Evolutionary conservation across 2,888 invertebrate genomes (phyloP), one percentile per base, ranked within the genome.

Genomic region (Nemapogon koenigi): DNA sequence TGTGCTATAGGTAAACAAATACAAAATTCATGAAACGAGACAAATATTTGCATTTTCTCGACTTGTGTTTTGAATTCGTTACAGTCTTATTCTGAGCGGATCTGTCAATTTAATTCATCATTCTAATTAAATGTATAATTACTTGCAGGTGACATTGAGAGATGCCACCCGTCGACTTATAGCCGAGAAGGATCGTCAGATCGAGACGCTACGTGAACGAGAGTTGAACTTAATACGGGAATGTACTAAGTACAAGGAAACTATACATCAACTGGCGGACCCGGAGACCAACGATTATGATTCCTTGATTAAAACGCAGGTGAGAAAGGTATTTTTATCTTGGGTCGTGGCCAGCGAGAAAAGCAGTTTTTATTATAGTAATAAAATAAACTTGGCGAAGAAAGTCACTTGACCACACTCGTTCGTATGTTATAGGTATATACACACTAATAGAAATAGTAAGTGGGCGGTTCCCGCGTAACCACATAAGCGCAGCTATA

Each of bases 101-200:
- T 22, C 4, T 7, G 22, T 22, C 22, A 22, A 7, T 22, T 22
- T 22, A 7, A 22, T 22, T 22, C 22, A 7, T 6, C 22, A 22
- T 22, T 22, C 4, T 7, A 22, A 22, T 22, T 22, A 22, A 22
- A 22, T 28, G 13, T 28, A 4, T 28, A 28, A n/a, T 33, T 19
- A 2, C n/a, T 33, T 19, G 0, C 31, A 71, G 62, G 57, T 72
- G 36, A 65, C 71, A 43, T 83, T 86, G 52, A 86, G 86, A 53
- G 86, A 87, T 48, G 82, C 85, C 16, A 75, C 87, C 3, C 84
- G 83, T 19, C 81, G 84, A 18, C 81, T 89, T 35, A 64, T 86
- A 4, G 82, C 83, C 3, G 90, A 90, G 47, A 91, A 89, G 60
- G 90, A 91, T 48, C 75, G 83, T 8, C 84, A 88, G 53, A 64